Evolutionary conservation across 2,113 vertebrate species (phyloP), one percentile per base, ranked within the genome.

Genomic region (Aptenodytes patagonicus): DNA sequence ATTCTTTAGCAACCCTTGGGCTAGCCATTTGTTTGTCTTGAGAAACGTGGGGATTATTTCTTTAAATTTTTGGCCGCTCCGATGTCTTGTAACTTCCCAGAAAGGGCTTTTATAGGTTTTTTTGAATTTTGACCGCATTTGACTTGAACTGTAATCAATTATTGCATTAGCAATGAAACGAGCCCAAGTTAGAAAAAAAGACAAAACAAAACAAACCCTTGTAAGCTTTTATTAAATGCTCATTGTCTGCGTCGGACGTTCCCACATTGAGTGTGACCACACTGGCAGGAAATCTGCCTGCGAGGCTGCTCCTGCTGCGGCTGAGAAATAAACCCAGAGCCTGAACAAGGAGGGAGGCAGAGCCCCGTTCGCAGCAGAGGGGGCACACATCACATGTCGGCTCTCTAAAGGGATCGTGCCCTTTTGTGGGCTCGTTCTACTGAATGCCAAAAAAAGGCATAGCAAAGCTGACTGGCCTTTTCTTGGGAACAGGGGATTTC

Each of bases 21-120:
- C 64, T 81, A 87, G 68, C 21, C 10, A 7, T 61, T 92, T 73
- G 54, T 80, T 90, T 90, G 38, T 75, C 80, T 97, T 93, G 79
- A 90, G 85, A 84, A 90, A 91, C 21, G 25, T 2, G 5, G 31
- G 31, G 31, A 61, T 89, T 96, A 78, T 29, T 28, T 83, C 72
- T 97, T 91, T 68, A 69, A 57, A 11, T 71, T 80, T 79, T 78
- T 55, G 42, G 54, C 70, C 0, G 0, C 11, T 92, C 38, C 3
- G 2, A 34, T 83, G 71, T 51, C 26, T 91, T 58, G 26, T 77
- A 86, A 77, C 44, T 94, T 97, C 83, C 83, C 95, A 95, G 86
- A 97, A 97, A 55, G 29, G 26, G 49, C 19, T 70, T 94, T 91
- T 91, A 18, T 73, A 68, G 14, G 17, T 89, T 96, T 95, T 58